These are phyloP conservation scores for Poeciliopsis turneri DNA, from an alignment of 2,797 vertebrate species.

Conservation along the genomic window DNA sequence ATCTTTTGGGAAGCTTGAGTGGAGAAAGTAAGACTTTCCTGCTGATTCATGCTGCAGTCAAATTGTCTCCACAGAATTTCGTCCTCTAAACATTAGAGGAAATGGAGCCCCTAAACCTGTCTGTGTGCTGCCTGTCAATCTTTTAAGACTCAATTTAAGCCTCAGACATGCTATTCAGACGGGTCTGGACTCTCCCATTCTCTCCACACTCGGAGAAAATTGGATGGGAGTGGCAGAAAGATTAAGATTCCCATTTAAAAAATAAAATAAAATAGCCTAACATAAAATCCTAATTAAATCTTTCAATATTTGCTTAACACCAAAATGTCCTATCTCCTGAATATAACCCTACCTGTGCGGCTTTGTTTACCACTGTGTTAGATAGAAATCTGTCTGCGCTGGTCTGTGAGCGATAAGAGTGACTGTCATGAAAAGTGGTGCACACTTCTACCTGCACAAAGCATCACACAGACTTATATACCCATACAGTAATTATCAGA, in stretches of 20 bases:
- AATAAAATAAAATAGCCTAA: background rate
- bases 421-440: conserved; percentile 35
- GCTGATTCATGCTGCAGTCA: conserved; percentile 73
- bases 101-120: conserved; percentile 59
- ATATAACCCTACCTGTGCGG: conserved; percentile 14
- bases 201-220: background rate
- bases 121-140: conserved; percentile 49
- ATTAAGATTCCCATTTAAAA: background rate
- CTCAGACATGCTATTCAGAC: conserved; percentile 47
- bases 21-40: conserved; percentile 52
- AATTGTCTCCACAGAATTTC: conserved; percentile 56
- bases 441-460: background rate
- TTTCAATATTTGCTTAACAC: conserved; percentile 8
- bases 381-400: conserved; percentile 42
- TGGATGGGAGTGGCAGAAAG: background rate
- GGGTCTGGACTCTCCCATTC: conserved; percentile 18
- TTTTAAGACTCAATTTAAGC: conserved; percentile 40
- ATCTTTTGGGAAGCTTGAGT: conserved; percentile 29
- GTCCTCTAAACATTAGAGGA: conserved; percentile 60
- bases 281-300: background rate
- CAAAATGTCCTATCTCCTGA: background rate
- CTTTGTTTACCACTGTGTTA: conserved; percentile 23
- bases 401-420: conserved; percentile 45
- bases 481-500: conserved; percentile 65
- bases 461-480: conserved; percentile 25